Base-by-base conservation (phyloP, 2,888 invertebrate genomes). In the Emmelina monodactyla region DNA sequence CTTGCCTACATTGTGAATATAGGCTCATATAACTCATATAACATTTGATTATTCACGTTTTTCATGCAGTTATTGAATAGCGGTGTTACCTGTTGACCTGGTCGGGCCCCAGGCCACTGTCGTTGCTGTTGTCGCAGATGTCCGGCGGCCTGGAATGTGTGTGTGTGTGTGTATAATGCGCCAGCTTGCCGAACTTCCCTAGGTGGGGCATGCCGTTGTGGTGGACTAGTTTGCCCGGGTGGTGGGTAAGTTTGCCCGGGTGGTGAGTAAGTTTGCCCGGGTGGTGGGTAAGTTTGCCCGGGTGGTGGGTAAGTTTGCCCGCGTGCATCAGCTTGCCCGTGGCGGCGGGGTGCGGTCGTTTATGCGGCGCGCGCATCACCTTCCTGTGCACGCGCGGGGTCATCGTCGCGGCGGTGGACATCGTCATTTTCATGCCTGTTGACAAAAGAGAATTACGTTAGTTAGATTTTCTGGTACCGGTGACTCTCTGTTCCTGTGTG, bases 61-160 rank as follows among this genome's bases (percentile, higher is more conserved):
- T n/a, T 19, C 19, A 19, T 25, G 25, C n/a, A 25, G 25, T 3
- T 10, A 11, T 4, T 3, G 25, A 9, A 11, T 10, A 3, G n/a
- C 6, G 25, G 25, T 25, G 25, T 64, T 62, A 78, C 78, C 78
- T 78, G 69, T 68, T 65, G 31, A 60, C 53, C 46, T 84, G 88
- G 62, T 93, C 93, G 45, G 89, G 89, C 38, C 92, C 93, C 48
- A 93, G 83, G 16, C 93, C 93, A 47, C 93, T 93, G 71, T 94
- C 94, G 78, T 92, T 92, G 43, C 92, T 93, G 71, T 91, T 92
- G 64, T 93, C 92, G 63, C 91, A 91, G 41, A 86, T 85, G 59
- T 83, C 82, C 28, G 82, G 66, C 33, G 79, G 78, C 44, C 81
- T 61, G 46, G 80, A 50, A n/a, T n/a, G n/a, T 25, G 66, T 41